phyloP scores from a whole-genome alignment of 2,888 invertebrate genomes.

The Leptinotarsa tumamoca region DNA sequence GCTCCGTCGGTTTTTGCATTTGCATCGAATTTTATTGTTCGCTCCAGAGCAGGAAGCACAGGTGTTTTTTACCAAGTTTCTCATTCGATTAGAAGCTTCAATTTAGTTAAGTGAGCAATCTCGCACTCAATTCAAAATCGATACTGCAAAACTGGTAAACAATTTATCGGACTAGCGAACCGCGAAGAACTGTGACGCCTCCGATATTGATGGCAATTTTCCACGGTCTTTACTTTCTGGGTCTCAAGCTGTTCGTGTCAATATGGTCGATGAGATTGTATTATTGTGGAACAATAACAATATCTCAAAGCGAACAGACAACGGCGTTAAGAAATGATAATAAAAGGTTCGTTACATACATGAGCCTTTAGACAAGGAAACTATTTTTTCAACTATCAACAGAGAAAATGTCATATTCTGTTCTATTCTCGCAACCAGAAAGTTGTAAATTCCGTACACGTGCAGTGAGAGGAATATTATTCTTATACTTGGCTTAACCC shows the following conservation, averaged over 20 bases:
- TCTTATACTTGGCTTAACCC: too few relatives aligned
- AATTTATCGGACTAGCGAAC: conserved; percentile 37
- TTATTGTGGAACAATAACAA: too few relatives aligned
- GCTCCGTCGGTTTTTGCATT: background rate
- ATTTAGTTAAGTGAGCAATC: conserved; percentile 27
- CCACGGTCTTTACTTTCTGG: background rate
- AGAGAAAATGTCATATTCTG: too few relatives aligned
- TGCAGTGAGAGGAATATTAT: too few relatives aligned
- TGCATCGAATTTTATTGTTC: conserved; percentile 2
- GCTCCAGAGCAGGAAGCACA: background rate
- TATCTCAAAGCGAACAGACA: too few relatives aligned
- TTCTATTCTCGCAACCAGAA: too few relatives aligned
- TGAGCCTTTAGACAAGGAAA: too few relatives aligned
- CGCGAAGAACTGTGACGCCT: conserved; percentile 24
- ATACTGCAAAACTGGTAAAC: conserved; percentile 43
- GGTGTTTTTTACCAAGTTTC: conserved; percentile 17
- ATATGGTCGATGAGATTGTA: background rate
- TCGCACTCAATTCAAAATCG: conserved; percentile 41
- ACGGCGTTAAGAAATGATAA: too few relatives aligned
- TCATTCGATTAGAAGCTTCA: conserved; percentile 24
- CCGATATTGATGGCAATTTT: conserved; percentile 25
- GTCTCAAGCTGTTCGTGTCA: background rate
- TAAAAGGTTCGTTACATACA: too few relatives aligned
- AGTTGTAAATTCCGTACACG: too few relatives aligned
- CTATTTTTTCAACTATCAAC: too few relatives aligned